These are phyloP conservation scores for Sinocyclocheilus maitianheensis DNA, from an alignment of 2,113 vertebrate species.

Conservation along the genomic window DNA sequence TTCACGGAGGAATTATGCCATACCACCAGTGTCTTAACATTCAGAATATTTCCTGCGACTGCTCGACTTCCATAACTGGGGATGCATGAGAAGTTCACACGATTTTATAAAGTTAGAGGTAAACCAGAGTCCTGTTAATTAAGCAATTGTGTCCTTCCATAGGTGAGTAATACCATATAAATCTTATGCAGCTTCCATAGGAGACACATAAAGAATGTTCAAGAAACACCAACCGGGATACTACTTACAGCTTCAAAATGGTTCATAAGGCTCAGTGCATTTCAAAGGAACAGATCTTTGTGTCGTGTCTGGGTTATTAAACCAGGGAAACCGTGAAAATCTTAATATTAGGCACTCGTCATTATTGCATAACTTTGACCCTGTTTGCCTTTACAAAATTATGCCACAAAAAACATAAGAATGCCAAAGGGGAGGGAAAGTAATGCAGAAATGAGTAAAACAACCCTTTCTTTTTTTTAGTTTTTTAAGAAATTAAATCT, in stretches of 20 bases:
- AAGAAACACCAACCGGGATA: slow-evolving; percentile 35
- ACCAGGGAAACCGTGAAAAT: slow-evolving; percentile 68
- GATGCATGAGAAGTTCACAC: slow-evolving; percentile 53
- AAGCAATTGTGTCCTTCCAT: slow-evolving; percentile 47
- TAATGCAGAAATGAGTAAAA: slow-evolving; percentile 64
- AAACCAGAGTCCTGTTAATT: slow-evolving; percentile 49
- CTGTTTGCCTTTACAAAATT: slow-evolving; percentile 83
- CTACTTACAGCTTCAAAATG: slow-evolving; percentile 58
- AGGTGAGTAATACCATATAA: slow-evolving; percentile 45
- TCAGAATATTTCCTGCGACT: slow-evolving; percentile 51
- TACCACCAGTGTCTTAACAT: slow-evolving; percentile 58
- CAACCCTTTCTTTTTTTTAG: neutral
- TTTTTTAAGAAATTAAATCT: neutral
- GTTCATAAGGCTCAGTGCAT: slow-evolving; percentile 77
- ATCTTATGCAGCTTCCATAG: slow-evolving; percentile 53
- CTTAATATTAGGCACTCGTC: slow-evolving; percentile 78
- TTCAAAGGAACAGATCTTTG: slow-evolving; percentile 59
- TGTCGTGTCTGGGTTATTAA: slow-evolving; percentile 57
- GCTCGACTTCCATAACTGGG: slow-evolving; percentile 33
- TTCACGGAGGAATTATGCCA: slow-evolving; percentile 63
- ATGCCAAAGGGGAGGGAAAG: slow-evolving; percentile 63
- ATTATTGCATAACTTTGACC: slow-evolving; percentile 87
- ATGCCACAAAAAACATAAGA: slow-evolving; percentile 72
- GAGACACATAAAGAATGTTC: slow-evolving; percentile 66
- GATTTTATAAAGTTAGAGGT: slow-evolving; percentile 51